Evolutionary conservation across 1,140 invertebrate genomes (phyloP).

Genomic region (Ceratina japonica): DNA sequence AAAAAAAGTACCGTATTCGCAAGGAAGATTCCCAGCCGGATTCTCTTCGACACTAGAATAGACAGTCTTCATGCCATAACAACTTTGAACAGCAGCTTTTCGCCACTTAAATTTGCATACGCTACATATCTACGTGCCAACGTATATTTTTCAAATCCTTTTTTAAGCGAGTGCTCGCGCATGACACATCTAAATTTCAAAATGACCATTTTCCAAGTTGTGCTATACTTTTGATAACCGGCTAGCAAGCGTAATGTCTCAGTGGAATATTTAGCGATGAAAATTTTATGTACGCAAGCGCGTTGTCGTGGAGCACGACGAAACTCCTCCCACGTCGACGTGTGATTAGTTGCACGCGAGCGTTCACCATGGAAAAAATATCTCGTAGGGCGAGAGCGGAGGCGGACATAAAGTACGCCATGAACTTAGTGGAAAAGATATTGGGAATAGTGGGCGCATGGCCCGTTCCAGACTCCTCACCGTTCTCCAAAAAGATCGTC

Average conservation of each 20-base stretch:
- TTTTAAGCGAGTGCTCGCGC: too few relatives aligned
- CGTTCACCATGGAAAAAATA: background rate
- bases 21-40: too few relatives aligned
- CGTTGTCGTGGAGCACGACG: background rate
- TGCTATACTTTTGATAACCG: too few relatives aligned
- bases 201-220: too few relatives aligned
- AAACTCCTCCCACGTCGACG: background rate
- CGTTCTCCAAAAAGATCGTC: background rate
- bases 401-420: constrained; percentile 16
- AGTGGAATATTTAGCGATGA: background rate
- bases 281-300: constrained; percentile 35
- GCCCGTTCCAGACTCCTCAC: constrained; percentile 28
- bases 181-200: too few relatives aligned
- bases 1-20: too few relatives aligned
- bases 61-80: background rate
- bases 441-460: constrained; percentile 46
- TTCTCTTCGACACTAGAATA: constrained; percentile 69
- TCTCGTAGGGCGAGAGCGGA: background rate
- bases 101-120: background rate
- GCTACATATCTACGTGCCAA: background rate
- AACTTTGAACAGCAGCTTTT: background rate
- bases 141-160: too few relatives aligned
- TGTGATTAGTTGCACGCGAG: background rate
- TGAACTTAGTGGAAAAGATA: background rate
- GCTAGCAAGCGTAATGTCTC: too few relatives aligned